Evolutionary conservation across 1,140 invertebrate genomes (phyloP), one percentile per base, ranked within the genome.

Genomic region (Campoletis sonorensis): DNA sequence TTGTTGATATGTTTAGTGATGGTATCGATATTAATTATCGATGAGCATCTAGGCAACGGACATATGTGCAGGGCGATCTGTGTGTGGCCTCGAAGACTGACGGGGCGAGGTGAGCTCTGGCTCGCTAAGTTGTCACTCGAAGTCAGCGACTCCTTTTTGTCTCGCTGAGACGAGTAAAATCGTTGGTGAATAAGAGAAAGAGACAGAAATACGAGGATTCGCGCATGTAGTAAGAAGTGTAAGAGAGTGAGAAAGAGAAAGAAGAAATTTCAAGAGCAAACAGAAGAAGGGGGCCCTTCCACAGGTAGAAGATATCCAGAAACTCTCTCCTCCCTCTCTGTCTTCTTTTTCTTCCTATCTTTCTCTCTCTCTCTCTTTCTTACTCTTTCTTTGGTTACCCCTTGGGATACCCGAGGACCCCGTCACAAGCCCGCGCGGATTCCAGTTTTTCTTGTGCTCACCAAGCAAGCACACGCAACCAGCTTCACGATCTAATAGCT

Each of bases 51-150:
- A 18, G 30, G 58, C 23, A 49, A 15, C 16, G 23, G 68, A 73
- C 27, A 16, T 21, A 82, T 82, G 81, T 72, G 30, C 61, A 78
- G 83, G 82, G 85, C 84, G 75, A 83, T 85, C 84, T 86, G 86
- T 88, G 89, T 91, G 90, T 91, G 89, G 88, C 86, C 89, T 79
- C 79, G 79, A 26, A 26, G 82, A 81, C 82, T 83, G 86, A 85
- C 88, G 84, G 82, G 81, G 64, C 83, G 87, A 90, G 88, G 87
- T 91, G 88, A 89, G 85, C 87, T 86, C 84, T 81, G 85, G 87
- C 89, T 90, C 88, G 90, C 89, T 89, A 89, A 90, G 89, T 91
- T 90, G 89, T 91, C 89, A 90, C 89, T 90, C 88, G 86, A 80
- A 85, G 84, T 84, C 87, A 83, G 85, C 85, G 84, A 88, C 87